Evolutionary conservation across 2,113 vertebrate genomes (phyloP).

Genomic region (Nicator chloris): DNA sequence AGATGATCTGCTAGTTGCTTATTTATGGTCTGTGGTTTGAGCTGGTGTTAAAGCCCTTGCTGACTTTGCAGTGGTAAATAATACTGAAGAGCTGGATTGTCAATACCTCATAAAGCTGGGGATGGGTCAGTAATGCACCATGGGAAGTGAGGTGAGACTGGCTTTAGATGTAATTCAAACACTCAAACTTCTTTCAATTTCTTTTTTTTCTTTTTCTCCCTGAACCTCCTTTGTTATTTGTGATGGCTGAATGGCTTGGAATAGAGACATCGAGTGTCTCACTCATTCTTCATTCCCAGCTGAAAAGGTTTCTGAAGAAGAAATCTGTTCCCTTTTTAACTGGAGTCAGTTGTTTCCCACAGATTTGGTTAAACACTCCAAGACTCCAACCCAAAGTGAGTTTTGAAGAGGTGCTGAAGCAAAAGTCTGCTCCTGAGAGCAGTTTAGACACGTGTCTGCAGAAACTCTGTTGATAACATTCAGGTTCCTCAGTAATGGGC

Average conservation of each 20-base stretch:
- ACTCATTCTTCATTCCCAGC: background rate
- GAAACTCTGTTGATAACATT: background rate
- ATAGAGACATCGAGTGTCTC: background rate
- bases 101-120: background rate
- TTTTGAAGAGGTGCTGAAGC: background rate
- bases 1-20: background rate
- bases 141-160: background rate
- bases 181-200: background rate
- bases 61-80: conserved; percentile 54
- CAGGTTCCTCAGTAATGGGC: background rate
- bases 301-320: background rate
- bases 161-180: background rate
- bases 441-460: background rate
- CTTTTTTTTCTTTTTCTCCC: background rate
- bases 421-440: background rate
- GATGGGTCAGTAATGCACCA: background rate
- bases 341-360: background rate
- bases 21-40: conserved; percentile 36
- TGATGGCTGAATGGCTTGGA: background rate
- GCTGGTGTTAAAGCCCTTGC: background rate
- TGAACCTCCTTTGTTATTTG: background rate
- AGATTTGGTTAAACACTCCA: background rate
- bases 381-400: background rate
- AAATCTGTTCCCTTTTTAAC: background rate
- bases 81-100: background rate